Base-by-base conservation (phyloP, 2,113 vertebrate species). In the Cinclus cinclus region DNA sequence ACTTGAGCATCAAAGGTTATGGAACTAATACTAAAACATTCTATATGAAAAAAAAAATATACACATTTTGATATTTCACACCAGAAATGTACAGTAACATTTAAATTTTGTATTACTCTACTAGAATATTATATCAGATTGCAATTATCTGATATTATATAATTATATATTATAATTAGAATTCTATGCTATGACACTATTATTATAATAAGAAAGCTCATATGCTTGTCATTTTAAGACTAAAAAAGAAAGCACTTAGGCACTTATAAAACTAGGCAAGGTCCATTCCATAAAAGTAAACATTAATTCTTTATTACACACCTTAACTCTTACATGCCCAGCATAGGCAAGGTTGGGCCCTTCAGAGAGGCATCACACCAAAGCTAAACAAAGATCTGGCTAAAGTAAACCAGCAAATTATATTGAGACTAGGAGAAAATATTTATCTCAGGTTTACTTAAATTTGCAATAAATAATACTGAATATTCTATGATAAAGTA, bases 311-410 rank as follows among this genome's bases (percentile, higher is more conserved):
- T 22, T 44, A 12, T 64, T 50, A 15, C 6, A 17, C 17, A 33
- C 5, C 8, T 74, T 71, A 77, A 4, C 6, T 67, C 24, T 53
- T 53, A 17, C 0, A 0, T 49, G 22, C 8, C 53, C 28, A 27
- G 3, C 41, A 62, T 1, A 27, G 4, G 27, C 7, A 58, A 44
- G 41, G 5, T 27, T 64, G 33, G 7, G 6, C 13, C 37, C 17
- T 65, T 70, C 13, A 30, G 23, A 85, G 33, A 13, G 2, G 4
- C 7, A 35, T 62, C 10, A 47, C 9, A 52, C 3, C 3, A 69
- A 81, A 22, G 3, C 3, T 73, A 82, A 74, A 46, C 10, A 81
- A 87, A 55, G 14, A 42, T 20, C 21, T 74, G 18, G 23, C 11
- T 52, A 82, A 56, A 78, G 13, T 18, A 82, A 85, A 28, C 2